These are phyloP conservation scores for Crossaster papposus DNA, from an alignment of 53 echinoderm and acorn worm species.

Conservation along the genomic window DNA sequence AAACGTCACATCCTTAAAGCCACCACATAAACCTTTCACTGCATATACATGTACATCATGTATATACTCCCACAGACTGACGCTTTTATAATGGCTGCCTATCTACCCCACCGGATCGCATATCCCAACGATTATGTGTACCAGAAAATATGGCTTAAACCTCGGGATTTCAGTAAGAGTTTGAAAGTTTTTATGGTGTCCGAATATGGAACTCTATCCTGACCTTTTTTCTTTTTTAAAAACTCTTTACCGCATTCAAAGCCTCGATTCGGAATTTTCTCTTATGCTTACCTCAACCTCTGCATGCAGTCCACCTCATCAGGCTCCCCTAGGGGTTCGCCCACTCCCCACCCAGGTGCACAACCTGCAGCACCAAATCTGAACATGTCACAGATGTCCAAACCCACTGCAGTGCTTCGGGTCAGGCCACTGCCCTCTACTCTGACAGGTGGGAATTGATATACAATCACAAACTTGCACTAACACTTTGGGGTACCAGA, in stretches of 20 bases:
- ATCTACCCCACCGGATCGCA: too few relatives aligned
- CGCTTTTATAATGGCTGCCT: too few relatives aligned
- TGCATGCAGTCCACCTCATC: slow-evolving; percentile 58
- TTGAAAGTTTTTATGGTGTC: too few relatives aligned
- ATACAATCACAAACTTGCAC: background rate
- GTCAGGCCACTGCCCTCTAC: slow-evolving; percentile 73
- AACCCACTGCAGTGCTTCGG: slow-evolving; percentile 75
- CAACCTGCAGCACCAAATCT: slow-evolving; percentile 49
- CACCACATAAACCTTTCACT: too few relatives aligned
- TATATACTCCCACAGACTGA: too few relatives aligned
- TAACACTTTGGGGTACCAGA: background rate
- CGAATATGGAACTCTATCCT: too few relatives aligned
- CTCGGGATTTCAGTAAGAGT: too few relatives aligned
- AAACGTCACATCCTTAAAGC: too few relatives aligned
- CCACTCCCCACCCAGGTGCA: slow-evolving; percentile 30
- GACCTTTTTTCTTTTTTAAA: too few relatives aligned
- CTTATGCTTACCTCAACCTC: background rate
- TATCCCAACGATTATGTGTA: too few relatives aligned
- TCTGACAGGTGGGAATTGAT: slow-evolving; percentile 66
- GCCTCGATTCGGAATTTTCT: background rate
- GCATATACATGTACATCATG: too few relatives aligned
- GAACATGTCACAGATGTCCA: slow-evolving; percentile 80
- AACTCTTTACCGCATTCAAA: background rate
- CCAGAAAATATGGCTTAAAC: too few relatives aligned
- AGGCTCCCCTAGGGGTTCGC: slow-evolving; percentile 34